Evolutionary conservation across 1,140 invertebrate genomes (phyloP).

Genomic region (Diachasma alloeum): DNA sequence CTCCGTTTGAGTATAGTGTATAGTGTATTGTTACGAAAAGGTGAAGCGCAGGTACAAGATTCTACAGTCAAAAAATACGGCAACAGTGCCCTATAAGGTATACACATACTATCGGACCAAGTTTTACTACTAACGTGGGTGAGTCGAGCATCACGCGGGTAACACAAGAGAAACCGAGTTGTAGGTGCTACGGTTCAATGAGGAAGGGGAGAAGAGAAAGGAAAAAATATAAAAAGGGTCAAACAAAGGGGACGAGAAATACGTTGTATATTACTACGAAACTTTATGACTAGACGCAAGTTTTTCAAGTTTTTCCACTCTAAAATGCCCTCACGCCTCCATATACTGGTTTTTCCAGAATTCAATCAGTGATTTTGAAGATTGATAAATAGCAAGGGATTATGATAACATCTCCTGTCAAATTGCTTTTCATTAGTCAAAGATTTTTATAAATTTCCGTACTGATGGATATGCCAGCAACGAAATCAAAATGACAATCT

Average conservation of each 20-base stretch:
- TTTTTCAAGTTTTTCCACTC: not conserved
- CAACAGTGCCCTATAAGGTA: not conserved
- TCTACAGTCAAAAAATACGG: not conserved
- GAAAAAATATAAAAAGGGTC: slow-evolving; percentile 1
- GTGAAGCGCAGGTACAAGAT: not conserved
- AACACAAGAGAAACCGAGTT: not conserved
- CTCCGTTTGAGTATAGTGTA: not conserved
- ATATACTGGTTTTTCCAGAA: not conserved
- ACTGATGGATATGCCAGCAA: no score
- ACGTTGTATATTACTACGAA: slow-evolving; percentile 10
- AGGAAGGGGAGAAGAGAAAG: slow-evolving; percentile 3
- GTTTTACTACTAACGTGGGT: not conserved
- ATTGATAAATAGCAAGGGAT: not conserved
- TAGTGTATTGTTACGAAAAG: not conserved
- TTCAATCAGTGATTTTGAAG: not conserved
- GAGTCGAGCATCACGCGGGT: not conserved
- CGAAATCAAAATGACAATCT: no score
- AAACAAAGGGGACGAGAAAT: slow-evolving; percentile 13
- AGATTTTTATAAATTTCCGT: not conserved
- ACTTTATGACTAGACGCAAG: not conserved
- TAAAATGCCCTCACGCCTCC: not conserved
- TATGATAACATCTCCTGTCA: not conserved
- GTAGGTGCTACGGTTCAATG: not conserved
- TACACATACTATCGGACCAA: not conserved
- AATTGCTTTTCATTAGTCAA: not conserved